These are phyloP conservation scores for Aleiodes leptofemur DNA, from an alignment of 2,888 invertebrate species.

Conservation along the genomic window DNA sequence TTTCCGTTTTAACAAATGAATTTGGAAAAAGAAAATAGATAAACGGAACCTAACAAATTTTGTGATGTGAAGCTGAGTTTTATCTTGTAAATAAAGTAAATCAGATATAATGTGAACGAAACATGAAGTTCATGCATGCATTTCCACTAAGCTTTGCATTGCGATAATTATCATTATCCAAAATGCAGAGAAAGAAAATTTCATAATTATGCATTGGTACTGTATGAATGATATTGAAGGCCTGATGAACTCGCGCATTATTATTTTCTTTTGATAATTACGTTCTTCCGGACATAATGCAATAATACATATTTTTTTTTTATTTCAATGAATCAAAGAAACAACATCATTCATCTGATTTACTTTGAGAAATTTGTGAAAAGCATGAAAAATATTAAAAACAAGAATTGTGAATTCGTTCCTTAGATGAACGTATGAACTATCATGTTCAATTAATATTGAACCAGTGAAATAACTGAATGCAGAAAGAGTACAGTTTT, in stretches of 20 bases:
- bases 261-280: slow-evolving; percentile 24
- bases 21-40: slow-evolving; percentile 53
- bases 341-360: slow-evolving; percentile 8
- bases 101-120: slow-evolving; percentile 35
- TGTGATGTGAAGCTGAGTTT: slow-evolving; percentile 33
- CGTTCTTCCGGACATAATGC: slow-evolving; percentile 15
- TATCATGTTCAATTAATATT: slow-evolving; percentile 25
- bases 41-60: slow-evolving; percentile 38
- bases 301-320: slow-evolving; percentile 7
- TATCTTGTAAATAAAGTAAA: slow-evolving; percentile 41
- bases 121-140: slow-evolving; percentile 35
- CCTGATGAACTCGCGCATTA: slow-evolving; percentile 37
- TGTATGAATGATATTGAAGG: slow-evolving; percentile 40
- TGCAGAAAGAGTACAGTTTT: slow-evolving; percentile 41
- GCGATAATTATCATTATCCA: slow-evolving; percentile 24
- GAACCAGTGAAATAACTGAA: slow-evolving; percentile 36
- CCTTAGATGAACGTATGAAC: slow-evolving; percentile 17
- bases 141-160: slow-evolving; percentile 38
- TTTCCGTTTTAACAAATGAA: slow-evolving; percentile 58
- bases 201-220: slow-evolving; percentile 27
- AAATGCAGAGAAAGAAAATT: neutral
- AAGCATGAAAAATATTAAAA: slow-evolving; percentile 14
- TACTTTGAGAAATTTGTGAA: slow-evolving; percentile 27
- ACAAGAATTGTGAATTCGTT: slow-evolving; percentile 26
- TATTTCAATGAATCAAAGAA: neutral